Conservation (phyloP, 2,113 vertebrate genomes). For the Cyanoderma ruficeps region DNA sequence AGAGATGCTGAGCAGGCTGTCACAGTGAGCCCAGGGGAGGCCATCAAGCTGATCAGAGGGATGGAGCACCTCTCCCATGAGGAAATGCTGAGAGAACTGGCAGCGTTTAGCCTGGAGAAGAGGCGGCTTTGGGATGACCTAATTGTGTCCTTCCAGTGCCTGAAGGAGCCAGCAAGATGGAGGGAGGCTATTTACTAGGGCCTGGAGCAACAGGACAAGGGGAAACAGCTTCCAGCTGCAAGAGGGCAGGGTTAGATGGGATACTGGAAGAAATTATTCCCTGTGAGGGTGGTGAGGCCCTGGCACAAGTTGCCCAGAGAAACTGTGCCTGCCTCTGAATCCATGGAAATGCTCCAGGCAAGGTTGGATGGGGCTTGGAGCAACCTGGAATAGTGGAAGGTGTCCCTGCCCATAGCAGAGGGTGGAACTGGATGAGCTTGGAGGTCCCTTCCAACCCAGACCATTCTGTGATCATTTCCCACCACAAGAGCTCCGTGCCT, state of each 20-base stretch:
- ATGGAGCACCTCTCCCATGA: not conserved
- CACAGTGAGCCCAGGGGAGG: not conserved
- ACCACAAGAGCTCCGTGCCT: rapidly evolving
- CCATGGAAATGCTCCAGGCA: not conserved
- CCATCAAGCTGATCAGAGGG: not conserved
- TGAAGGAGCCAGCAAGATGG: not conserved
- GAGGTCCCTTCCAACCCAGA: not conserved
- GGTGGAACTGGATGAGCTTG: not conserved
- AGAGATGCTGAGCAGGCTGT: not conserved
- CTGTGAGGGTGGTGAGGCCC: not conserved
- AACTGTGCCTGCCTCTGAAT: not conserved
- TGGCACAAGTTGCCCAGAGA: not conserved
- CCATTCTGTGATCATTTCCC: not conserved
- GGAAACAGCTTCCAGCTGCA: not conserved
- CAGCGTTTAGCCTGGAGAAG: not conserved
- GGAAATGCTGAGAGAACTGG: not conserved
- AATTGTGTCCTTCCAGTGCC: not conserved
- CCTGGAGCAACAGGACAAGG: not conserved
- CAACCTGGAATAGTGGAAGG: not conserved
- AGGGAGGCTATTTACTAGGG: not conserved
- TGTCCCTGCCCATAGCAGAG: not conserved
- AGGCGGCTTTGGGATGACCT: not conserved
- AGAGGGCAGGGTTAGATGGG: not conserved
- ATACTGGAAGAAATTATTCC: not conserved
- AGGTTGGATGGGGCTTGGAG: not conserved